Conservation (phyloP, 2,888 invertebrate genomes). For the Mesorhabditis spiculigera region DNA sequence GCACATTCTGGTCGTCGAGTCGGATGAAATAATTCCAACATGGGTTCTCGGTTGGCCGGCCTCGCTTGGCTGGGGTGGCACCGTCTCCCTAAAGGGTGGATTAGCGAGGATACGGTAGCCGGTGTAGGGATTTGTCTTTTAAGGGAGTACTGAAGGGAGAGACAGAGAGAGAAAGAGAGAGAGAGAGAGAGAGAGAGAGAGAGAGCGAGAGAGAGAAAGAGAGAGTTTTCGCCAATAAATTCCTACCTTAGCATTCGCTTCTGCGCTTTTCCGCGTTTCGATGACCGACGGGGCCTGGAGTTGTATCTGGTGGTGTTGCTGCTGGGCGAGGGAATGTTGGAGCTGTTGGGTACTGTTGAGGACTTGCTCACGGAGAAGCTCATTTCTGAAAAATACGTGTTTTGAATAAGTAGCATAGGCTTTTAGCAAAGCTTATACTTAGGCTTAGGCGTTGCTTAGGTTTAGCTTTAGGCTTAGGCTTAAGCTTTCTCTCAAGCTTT, state of each 20-base stretch:
- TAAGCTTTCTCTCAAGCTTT: too few relatives aligned
- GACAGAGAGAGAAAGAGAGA: background rate
- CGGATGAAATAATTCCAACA: slow-evolving; percentile 42
- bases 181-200: background rate
- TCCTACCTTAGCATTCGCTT: background rate
- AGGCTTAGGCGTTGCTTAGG: too few relatives aligned
- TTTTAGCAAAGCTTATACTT: too few relatives aligned
- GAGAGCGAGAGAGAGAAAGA: too few relatives aligned
- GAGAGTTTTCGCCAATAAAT: background rate
- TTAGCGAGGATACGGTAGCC: background rate
- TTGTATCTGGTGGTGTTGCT: slow-evolving; percentile 6
- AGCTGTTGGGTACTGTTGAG: background rate
- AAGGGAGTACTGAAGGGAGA: background rate
- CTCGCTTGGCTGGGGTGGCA: slow-evolving; percentile 31
- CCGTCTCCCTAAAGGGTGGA: background rate
- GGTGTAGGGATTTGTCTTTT: background rate
- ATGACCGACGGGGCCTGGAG: slow-evolving; percentile 1
- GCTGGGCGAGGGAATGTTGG: background rate
- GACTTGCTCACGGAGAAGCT: background rate
- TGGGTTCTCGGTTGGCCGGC: slow-evolving; percentile 42
- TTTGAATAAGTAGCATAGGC: too few relatives aligned
- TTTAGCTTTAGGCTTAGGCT: too few relatives aligned
- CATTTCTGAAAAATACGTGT: background rate
- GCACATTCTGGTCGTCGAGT: slow-evolving; percentile 37
- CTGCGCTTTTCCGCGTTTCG: background rate